Conservation (phyloP, 2,113 vertebrate species). For the Dasyprocta punctata region DNA sequence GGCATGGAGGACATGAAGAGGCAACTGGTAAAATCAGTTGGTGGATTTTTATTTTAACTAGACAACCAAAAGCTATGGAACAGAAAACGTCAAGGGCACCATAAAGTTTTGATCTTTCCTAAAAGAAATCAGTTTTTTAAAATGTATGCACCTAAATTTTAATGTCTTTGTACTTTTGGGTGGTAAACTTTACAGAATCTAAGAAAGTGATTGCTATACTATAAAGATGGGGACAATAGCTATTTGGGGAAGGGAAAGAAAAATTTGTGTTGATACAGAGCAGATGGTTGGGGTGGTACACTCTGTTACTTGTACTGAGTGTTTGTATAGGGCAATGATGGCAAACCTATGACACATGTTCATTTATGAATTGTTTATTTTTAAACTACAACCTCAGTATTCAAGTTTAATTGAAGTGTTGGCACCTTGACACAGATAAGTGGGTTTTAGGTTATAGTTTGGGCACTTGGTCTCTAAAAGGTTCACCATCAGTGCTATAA, state of each 20-base stretch:
- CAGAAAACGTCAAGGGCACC: background rate
- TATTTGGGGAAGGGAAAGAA: background rate
- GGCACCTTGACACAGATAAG: background rate
- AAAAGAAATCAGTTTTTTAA: background rate
- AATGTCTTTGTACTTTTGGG: background rate
- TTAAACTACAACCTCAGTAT: background rate
- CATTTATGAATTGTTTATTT: background rate
- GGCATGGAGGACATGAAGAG: too few relatives aligned
- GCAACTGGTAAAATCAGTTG: background rate
- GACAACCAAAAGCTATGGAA: background rate
- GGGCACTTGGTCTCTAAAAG: background rate
- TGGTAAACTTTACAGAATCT: background rate
- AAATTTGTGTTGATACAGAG: background rate
- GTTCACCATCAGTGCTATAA: background rate
- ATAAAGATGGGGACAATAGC: background rate
- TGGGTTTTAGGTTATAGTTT: background rate
- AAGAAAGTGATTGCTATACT: background rate
- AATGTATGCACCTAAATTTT: background rate
- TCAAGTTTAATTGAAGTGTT: background rate
- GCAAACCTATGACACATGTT: background rate
- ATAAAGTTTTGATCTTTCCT: background rate
- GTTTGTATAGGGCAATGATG: background rate
- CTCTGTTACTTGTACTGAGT: background rate
- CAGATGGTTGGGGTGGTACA: background rate
- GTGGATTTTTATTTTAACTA: background rate